A percentile compares a stretch with the other conserved stretches of the same genome.
These are phyloP conservation scores for Copsychus sechellarum DNA, from an alignment of 2,113 vertebrate species.

Conservation along the genomic window DNA sequence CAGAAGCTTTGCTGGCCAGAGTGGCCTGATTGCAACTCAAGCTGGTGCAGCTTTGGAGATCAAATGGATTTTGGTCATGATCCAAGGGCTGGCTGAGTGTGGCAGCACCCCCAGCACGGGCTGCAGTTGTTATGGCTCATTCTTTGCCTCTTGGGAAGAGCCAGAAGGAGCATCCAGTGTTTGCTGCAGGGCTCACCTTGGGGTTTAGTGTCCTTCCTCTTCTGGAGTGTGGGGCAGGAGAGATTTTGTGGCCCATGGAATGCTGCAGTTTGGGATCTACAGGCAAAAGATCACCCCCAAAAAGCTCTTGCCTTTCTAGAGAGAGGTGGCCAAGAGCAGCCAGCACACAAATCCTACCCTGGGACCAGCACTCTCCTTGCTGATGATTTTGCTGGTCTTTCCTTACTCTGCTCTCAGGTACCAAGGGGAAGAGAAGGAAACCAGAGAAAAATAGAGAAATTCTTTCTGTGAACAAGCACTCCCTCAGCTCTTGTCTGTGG, in stretches of 20 bases:
- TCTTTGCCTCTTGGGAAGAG: background rate
- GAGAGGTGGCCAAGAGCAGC: background rate
- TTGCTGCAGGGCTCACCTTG: background rate
- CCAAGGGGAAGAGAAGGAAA: background rate
- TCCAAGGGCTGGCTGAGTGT: background rate
- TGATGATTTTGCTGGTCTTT: background rate
- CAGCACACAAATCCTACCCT: background rate
- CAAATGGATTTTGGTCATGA: background rate
- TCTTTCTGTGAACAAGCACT: background rate
- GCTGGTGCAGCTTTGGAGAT: background rate
- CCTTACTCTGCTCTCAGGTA: background rate
- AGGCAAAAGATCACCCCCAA: background rate
- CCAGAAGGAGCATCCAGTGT: fast-evolving
- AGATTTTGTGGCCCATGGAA: background rate
- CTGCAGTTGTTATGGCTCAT: background rate
- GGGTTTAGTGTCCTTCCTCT: background rate
- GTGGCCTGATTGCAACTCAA: background rate
- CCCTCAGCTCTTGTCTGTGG: background rate
- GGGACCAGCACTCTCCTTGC: background rate
- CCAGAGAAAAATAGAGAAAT: background rate
- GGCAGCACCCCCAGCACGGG: background rate
- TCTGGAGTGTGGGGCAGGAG: background rate
- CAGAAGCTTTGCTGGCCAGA: background rate
- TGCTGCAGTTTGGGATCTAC: background rate
- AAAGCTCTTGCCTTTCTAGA: background rate